These are phyloP conservation scores for Bradypus variegatus DNA, from an alignment of 2,797 vertebrate species.

Conservation along the genomic window DNA sequence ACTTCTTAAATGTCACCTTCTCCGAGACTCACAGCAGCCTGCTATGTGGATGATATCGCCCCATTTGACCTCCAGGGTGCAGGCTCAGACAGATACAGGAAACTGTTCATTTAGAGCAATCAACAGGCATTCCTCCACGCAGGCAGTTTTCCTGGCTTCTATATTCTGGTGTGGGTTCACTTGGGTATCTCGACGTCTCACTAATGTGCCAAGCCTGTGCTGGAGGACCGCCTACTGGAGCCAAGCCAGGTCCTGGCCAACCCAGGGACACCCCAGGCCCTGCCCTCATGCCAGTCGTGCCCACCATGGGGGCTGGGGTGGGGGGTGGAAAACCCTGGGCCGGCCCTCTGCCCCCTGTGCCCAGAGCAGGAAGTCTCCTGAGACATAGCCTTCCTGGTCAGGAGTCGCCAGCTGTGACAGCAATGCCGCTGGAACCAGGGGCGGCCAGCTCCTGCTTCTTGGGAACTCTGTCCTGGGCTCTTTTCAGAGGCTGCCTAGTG, in stretches of 20 bases:
- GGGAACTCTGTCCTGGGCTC: background rate
- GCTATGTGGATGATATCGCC: background rate
- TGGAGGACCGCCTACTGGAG: background rate
- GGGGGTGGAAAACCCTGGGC: background rate
- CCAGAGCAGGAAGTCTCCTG: background rate
- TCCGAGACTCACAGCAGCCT: background rate
- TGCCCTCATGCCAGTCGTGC: background rate
- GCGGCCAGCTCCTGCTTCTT: background rate
- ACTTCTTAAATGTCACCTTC: background rate
- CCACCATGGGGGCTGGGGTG: background rate
- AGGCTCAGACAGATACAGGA: background rate
- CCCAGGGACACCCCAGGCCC: background rate
- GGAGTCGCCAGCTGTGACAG: background rate
- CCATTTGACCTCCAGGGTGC: background rate
- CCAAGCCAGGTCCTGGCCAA: background rate
- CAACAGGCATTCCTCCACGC: too few relatives aligned
- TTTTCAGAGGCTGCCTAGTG: background rate
- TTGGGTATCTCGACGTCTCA: background rate
- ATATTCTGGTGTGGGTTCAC: background rate
- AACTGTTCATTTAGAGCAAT: background rate
- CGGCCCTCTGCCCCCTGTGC: background rate
- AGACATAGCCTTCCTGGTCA: background rate
- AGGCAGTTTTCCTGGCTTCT: background rate
- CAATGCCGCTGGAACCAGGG: background rate
- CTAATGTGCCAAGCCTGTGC: background rate